Base-by-base conservation (phyloP, 2,888 invertebrate genomes). In the Epinotia demarniana region DNA sequence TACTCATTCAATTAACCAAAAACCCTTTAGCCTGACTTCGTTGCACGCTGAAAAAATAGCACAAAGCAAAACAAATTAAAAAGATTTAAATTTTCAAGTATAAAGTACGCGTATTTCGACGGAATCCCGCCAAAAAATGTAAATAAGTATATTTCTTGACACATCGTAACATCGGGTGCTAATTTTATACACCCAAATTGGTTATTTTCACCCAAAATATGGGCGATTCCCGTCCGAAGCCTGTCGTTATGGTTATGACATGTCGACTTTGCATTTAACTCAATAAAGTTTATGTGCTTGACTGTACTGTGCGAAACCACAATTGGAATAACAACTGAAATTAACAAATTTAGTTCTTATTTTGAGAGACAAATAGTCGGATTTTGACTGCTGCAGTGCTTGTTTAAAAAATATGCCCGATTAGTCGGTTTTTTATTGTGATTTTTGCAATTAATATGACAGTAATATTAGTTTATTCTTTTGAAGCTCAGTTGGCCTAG, bases 161-260 rank as follows among this genome's bases (percentile, higher is more conserved):
- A 80, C 78, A 72, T 78, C 78, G 74, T 80, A 80, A 79, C 80
- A 78, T 74, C 72, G 79, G 80, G 80, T 80, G 85, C 83, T 86
- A 88, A 88, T 87, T 87, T 85, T 82, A 83, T 79, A 78, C 77
- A 69, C 77, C 74, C 78, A 82, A 87, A 86, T 84, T 86, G 84
- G 81, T 78, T 79, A 82, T 83, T 84, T 79, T 79, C 76, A 80
- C 78, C 76, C 79, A 82, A 84, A 79, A 80, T 83, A 84, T 76
- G 80, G 76, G 67, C 80, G 8, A 77, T 79, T 81, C 80, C 80
- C 75, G 76, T 77, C 79, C 79, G 72, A 55, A 66, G 60, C 71
- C 71, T 67, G 72, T 74, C 76, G 77, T 77, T 81, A 77, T 75
- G 81, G 80, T 82, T 84, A 83, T 82, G 82, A 84, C 79, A 79